A percentile compares a stretch with the other conserved stretches of the same genome.
Conservation (phyloP, 2,888 invertebrate genomes). For the Chloroclystis v-ata region DNA sequence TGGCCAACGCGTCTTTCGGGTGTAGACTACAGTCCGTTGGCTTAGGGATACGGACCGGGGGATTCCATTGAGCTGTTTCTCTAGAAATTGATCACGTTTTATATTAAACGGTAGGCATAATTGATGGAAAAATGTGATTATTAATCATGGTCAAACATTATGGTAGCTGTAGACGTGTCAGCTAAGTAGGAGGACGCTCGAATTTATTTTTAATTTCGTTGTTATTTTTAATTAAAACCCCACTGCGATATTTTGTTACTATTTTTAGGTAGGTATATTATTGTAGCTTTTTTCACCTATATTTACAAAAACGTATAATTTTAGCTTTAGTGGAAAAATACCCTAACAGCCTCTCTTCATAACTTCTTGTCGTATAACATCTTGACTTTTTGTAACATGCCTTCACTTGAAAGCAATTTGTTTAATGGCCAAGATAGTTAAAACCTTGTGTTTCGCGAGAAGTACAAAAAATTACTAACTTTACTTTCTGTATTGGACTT, state of each 20-base stretch:
- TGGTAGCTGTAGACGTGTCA: no score
- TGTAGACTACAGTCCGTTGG: neutral
- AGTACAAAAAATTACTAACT: neutral
- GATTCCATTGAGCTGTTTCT: conserved; percentile 1
- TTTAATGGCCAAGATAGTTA: conserved; percentile 61
- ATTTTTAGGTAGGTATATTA: no score
- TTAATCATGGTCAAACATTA: no score
- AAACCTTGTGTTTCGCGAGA: conserved; percentile 28
- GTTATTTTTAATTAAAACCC: no score
- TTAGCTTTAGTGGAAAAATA: no score
- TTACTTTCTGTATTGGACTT: no score
- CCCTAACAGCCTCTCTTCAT: conserved; percentile 25
- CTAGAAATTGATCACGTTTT: neutral
- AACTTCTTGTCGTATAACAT: conserved; percentile 44
- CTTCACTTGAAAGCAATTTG: conserved; percentile 58
- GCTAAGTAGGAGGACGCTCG: no score
- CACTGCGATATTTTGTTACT: no score
- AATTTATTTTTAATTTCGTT: no score
- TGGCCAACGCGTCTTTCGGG: conserved; percentile 6
- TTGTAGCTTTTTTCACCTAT: neutral
- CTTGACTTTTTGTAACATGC: conserved; percentile 44
- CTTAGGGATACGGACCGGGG: neutral
- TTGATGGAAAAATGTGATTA: no score
- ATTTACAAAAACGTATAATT: no score
- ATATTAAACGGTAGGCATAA: neutral